These are phyloP conservation scores for Typhlichthys subterraneus DNA, from an alignment of 2,797 vertebrate species.

Conservation along the genomic window DNA sequence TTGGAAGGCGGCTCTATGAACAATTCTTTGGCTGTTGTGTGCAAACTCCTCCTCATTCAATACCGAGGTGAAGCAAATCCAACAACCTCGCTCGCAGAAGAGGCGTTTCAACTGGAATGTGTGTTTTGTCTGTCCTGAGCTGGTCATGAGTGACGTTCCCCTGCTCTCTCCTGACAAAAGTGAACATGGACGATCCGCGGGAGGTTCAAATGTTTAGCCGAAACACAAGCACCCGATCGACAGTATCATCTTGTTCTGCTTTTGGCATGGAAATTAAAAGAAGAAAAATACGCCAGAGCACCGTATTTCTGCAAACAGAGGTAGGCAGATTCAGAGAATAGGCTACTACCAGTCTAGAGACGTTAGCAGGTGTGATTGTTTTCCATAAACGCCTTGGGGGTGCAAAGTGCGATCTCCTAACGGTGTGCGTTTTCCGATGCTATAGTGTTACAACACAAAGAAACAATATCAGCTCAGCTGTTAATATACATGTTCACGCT, in stretches of 20 bases:
- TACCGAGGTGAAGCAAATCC: background rate
- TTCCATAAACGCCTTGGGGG: background rate
- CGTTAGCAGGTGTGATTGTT: background rate
- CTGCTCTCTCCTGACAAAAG: slow-evolving; percentile 28
- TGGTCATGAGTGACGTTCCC: slow-evolving; percentile 4
- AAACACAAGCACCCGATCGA: slow-evolving; percentile 42
- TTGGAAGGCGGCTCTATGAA: slow-evolving; percentile 27
- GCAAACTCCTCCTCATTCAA: slow-evolving; percentile 10
- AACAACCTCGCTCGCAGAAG: slow-evolving; percentile 24
- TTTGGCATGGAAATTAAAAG: slow-evolving; percentile 81
- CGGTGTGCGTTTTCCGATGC: background rate
- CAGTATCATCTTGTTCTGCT: slow-evolving; percentile 69
- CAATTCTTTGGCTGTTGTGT: background rate
- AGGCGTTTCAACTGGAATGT: slow-evolving; percentile 30
- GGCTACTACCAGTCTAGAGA: too few relatives aligned
- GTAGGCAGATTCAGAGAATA: slow-evolving; percentile 43
- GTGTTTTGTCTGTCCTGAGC: background rate
- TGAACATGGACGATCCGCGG: slow-evolving; percentile 70
- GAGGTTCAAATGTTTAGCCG: slow-evolving; percentile 76
- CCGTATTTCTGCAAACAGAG: slow-evolving; percentile 69
- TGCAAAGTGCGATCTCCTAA: slow-evolving; percentile 22
- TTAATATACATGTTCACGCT: too few relatives aligned
- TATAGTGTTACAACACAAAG: background rate
- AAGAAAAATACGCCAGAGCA: slow-evolving; percentile 77
- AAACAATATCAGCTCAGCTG: too few relatives aligned